These are phyloP conservation scores for Erethizon dorsatum DNA, from an alignment of 2,797 vertebrate species.

Conservation along the genomic window DNA sequence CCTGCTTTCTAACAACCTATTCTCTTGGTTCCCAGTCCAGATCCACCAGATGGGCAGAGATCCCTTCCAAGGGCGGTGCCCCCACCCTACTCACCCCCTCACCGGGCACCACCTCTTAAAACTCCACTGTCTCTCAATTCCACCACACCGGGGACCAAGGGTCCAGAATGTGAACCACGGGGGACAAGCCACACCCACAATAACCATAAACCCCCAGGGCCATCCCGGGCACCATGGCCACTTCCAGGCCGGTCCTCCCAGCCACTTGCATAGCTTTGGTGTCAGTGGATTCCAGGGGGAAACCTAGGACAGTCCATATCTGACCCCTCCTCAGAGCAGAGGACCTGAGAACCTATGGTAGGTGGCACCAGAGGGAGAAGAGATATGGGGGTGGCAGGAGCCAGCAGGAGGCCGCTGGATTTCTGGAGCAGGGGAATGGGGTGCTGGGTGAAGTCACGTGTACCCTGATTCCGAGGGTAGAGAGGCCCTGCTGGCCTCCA, in stretches of 20 bases:
- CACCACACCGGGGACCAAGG: neutral
- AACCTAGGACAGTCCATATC: neutral
- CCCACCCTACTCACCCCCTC: neutral
- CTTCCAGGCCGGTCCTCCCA: neutral
- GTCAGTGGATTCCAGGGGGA: neutral
- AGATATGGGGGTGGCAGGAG: neutral
- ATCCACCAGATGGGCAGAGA: neutral
- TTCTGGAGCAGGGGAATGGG: neutral
- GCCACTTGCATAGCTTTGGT: neutral
- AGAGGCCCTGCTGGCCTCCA: neutral
- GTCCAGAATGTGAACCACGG: neutral
- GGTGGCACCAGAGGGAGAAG: neutral
- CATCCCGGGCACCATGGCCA: neutral
- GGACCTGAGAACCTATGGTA: fast-evolving
- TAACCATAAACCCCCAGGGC: neutral
- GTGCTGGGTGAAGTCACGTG: neutral
- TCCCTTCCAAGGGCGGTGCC: neutral
- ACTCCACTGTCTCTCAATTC: neutral
- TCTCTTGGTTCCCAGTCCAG: neutral
- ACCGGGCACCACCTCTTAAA: neutral
- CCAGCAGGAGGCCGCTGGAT: neutral
- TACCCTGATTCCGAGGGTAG: neutral
- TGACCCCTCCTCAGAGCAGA: neutral
- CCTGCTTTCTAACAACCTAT: neutral
- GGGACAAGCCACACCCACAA: neutral